Evolutionary conservation across 1,140 invertebrate species (phyloP).

Genomic region (Halesus radiatus): DNA sequence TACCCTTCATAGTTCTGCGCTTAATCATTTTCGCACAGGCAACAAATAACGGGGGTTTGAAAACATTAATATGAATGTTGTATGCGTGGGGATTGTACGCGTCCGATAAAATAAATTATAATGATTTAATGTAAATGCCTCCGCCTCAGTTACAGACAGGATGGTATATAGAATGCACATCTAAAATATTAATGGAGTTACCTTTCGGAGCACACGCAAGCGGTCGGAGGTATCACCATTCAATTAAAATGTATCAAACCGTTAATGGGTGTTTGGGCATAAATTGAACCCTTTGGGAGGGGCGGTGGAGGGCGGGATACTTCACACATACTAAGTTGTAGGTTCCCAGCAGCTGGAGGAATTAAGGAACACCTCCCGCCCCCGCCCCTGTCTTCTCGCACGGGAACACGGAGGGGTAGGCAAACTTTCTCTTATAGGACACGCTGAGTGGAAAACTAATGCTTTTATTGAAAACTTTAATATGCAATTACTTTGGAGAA

Average conservation of each 20-base stretch:
- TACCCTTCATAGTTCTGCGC: too few relatives aligned
- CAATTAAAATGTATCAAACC: slow-evolving; percentile 33
- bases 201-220: slow-evolving; percentile 10
- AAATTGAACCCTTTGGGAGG: not conserved
- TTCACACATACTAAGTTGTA: slow-evolving; percentile 6
- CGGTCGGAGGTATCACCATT: slow-evolving; percentile 17
- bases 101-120: too few relatives aligned
- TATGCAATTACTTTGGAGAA: too few relatives aligned
- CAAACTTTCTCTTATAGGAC: not conserved
- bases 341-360: not conserved
- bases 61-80: too few relatives aligned
- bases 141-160: not conserved
- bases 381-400: not conserved
- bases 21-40: too few relatives aligned
- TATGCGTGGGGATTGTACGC: too few relatives aligned
- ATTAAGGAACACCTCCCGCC: not conserved
- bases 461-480: not conserved
- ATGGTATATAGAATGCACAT: not conserved
- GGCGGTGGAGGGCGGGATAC: not conserved
- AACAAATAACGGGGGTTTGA: too few relatives aligned
- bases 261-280: slow-evolving; percentile 12
- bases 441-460: not conserved
- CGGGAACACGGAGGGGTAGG: too few relatives aligned
- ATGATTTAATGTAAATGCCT: too few relatives aligned
- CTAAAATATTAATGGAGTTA: not conserved